phyloP scores from a whole-genome alignment of 2,113 vertebrate genomes.

The Aythya baeri region DNA sequence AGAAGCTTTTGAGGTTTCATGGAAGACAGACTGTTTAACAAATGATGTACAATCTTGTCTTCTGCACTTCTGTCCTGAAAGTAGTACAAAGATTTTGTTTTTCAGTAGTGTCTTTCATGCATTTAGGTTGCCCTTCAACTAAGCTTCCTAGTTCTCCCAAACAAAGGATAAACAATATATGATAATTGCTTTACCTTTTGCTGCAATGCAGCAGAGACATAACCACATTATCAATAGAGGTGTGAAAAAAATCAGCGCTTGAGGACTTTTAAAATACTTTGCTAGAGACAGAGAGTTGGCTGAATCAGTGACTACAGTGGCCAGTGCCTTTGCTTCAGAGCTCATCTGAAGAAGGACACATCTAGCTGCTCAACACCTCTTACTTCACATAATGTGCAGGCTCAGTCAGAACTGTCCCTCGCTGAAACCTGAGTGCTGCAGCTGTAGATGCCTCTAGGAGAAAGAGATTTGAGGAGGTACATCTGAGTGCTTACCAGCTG shows the following conservation, averaged over 20 bases:
- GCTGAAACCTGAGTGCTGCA: background rate
- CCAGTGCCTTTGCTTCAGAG: background rate
- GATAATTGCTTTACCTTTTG: conserved; percentile 50
- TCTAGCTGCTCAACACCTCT: background rate
- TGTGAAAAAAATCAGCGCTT: background rate
- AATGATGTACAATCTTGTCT: background rate
- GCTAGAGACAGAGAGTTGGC: background rate
- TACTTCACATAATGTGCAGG: background rate
- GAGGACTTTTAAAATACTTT: background rate
- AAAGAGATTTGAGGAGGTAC: background rate
- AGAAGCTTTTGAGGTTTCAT: background rate
- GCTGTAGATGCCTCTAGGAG: background rate
- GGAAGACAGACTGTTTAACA: background rate
- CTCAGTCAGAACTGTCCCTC: background rate
- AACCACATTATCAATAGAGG: background rate
- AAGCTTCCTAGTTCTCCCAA: background rate
- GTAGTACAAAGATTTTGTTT: background rate
- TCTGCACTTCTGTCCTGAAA: conserved; percentile 40
- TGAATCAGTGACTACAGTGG: background rate
- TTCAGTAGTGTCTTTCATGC: conserved; percentile 33
- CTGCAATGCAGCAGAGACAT: conserved; percentile 10
- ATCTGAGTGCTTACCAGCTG: background rate
- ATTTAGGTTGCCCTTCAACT: conserved; percentile 55
- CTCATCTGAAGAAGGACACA: background rate
- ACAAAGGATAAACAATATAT: conserved; percentile 51